A percentile compares a stretch with the other conserved stretches of the same genome.
phyloP scores from a whole-genome alignment of 2,888 invertebrate genomes.

The Nymphalis urticae region DNA sequence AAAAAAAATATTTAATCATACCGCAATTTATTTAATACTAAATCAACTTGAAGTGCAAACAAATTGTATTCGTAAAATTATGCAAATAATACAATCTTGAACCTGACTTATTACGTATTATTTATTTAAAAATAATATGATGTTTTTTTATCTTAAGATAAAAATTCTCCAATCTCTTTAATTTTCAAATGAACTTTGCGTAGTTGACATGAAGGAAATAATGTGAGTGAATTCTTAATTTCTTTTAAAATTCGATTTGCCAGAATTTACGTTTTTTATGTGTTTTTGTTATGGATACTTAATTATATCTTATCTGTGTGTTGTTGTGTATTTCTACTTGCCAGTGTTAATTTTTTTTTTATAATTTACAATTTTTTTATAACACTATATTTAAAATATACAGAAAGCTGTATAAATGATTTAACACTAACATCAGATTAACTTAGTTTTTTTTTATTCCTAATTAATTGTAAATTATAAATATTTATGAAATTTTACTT shows the following conservation, averaged over 20 bases:
- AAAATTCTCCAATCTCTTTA: background rate
- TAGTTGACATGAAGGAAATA: constrained; percentile 1
- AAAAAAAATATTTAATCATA: too few species aligned
- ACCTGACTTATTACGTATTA: background rate
- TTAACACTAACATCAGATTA: too few species aligned
- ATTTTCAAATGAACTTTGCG: constrained; percentile 5
- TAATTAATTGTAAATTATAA: too few species aligned
- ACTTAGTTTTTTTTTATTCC: too few species aligned
- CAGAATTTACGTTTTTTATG: background rate
- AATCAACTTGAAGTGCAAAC: too few species aligned
- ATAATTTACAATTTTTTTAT: background rate
- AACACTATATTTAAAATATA: too few species aligned
- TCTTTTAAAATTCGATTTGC: background rate
- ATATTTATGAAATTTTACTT: too few species aligned
- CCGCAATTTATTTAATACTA: too few species aligned
- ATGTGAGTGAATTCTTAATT: constrained; percentile 17
- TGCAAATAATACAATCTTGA: background rate
- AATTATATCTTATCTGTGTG: too few species aligned
- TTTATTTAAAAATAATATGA: background rate
- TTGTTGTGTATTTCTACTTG: too few species aligned
- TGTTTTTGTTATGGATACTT: background rate
- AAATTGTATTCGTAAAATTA: too few species aligned
- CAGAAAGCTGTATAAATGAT: too few species aligned
- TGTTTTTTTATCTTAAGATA: background rate
- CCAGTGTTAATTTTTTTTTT: background rate